These are phyloP conservation scores for Suricata suricatta DNA, from an alignment of 2,113 vertebrate genomes.

Conservation along the genomic window DNA sequence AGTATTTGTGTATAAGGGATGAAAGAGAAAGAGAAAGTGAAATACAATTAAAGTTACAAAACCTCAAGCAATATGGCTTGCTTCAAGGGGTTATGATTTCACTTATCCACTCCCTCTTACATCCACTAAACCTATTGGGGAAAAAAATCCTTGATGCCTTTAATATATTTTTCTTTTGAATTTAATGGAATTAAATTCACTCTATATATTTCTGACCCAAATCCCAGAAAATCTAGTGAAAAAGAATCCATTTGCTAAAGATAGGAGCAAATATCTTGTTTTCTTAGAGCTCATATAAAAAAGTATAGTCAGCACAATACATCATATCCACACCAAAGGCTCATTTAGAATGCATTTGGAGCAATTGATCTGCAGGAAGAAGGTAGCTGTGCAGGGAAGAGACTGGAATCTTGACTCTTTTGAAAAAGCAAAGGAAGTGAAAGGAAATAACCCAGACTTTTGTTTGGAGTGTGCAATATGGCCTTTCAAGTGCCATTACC, in stretches of 20 bases:
- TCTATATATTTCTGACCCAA: conserved; percentile 60
- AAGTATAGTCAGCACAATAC: conserved; percentile 71
- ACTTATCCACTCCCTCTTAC: not conserved
- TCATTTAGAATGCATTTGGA: conserved; percentile 74
- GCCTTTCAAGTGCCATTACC: not conserved
- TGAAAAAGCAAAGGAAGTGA: not conserved
- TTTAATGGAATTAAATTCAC: conserved; percentile 74
- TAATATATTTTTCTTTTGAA: conserved; percentile 10
- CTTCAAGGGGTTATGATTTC: conserved; percentile 57
- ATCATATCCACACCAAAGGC: conserved; percentile 69
- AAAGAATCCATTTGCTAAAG: conserved; percentile 68
- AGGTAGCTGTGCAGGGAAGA: not conserved
- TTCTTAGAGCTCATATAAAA: conserved; percentile 76
- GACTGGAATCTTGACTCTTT: not conserved
- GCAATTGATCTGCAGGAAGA: conserved; percentile 5
- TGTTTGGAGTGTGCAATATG: not conserved
- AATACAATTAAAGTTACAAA: conserved; percentile 55
- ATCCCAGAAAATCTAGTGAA: conserved; percentile 78
- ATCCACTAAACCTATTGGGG: conserved; percentile 49
- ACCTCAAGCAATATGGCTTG: conserved; percentile 24
- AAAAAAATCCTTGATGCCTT: conserved; percentile 19
- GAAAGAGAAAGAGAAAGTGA: conserved; percentile 20
- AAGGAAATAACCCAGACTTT: not conserved
- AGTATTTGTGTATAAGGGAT: not conserved
- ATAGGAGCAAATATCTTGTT: conserved; percentile 68